Conservation (phyloP, 2,113 vertebrate species). For the Columba livia region DNA sequence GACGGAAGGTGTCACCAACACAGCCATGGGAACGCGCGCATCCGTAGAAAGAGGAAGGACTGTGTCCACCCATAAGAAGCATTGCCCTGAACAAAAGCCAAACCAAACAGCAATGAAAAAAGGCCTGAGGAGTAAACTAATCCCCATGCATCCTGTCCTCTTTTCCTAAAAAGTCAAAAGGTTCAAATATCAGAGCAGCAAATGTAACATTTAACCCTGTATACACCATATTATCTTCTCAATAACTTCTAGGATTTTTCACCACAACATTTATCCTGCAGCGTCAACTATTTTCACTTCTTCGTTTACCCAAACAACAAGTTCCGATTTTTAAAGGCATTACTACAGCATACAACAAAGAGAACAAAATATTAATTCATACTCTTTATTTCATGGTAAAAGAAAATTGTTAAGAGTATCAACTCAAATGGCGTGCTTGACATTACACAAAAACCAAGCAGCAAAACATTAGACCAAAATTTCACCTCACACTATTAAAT, state of each 20-base stretch:
- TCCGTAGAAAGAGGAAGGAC: not conserved
- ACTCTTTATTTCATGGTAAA: not conserved
- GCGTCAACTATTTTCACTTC: not conserved
- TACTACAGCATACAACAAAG: not conserved
- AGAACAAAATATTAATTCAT: not conserved
- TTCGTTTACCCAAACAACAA: not conserved
- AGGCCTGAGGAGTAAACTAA: not conserved
- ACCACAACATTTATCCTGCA: not conserved
- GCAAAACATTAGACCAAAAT: not conserved
- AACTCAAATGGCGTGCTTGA: not conserved
- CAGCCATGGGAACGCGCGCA: rapidly evolving
- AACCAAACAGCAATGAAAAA: not conserved
- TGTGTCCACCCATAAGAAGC: not conserved
- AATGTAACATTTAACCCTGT: not conserved
- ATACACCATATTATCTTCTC: not conserved
- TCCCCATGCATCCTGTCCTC: not conserved
- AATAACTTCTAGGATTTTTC: not conserved
- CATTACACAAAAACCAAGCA: not conserved
- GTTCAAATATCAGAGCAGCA: not conserved
- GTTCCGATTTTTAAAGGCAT: not conserved
- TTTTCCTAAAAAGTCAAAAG: not conserved
- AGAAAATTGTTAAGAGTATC: not conserved
- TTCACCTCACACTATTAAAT: not conserved
- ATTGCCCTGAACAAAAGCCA: not conserved
- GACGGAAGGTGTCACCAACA: rapidly evolving